Base-by-base conservation (phyloP, 2,888 invertebrate species). In the Thecophora atra region DNA sequence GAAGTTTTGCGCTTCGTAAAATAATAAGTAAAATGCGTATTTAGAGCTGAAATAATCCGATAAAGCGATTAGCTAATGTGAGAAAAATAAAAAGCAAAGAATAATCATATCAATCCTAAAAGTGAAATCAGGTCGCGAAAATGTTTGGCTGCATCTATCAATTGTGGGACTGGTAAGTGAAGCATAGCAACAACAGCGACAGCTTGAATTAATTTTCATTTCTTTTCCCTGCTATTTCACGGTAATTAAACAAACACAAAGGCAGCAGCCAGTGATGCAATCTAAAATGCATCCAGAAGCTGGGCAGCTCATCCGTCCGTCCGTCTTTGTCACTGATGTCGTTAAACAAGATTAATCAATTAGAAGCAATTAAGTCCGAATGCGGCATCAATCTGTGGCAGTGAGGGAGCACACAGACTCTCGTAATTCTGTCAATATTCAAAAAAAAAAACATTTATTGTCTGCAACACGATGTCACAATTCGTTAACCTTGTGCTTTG, bases 81-180 rank as follows among this genome's bases (percentile, higher is more conserved):
- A 11, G 15, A 66, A 26, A 26, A 58, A 28, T 28, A 11, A 28
- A 26, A 21, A 56, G 28, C 13, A 71, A 28, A n/a, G 37, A 71
- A 60, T 47, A 58, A 72, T 72, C 68, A 72, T 52, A 52, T 62
- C 37, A 30, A 24, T 21, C 70, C 65, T 47, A 5, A 47, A 64
- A 60, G 54, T 54, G 58, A 44, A 77, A 75, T 69, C 60, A 60
- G 72, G 72, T 76, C 47, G 81, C 47, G 58, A 58, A 58, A 24
- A 90, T 90, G 90, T 90, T 90, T 82, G 88, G 89, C 79, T 91
- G 91, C 84, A 87, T 91, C 80, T 90, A 90, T 88, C 89, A 90
- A 81, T 86, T 90, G 75, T 89, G 90, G 88, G 89, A 90, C 82
- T 90, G 89, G 89, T 89, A 84, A 89, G 89, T 85, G 78, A 54